phyloP scores from a whole-genome alignment of 2,888 invertebrate genomes.

The Automeris io region DNA sequence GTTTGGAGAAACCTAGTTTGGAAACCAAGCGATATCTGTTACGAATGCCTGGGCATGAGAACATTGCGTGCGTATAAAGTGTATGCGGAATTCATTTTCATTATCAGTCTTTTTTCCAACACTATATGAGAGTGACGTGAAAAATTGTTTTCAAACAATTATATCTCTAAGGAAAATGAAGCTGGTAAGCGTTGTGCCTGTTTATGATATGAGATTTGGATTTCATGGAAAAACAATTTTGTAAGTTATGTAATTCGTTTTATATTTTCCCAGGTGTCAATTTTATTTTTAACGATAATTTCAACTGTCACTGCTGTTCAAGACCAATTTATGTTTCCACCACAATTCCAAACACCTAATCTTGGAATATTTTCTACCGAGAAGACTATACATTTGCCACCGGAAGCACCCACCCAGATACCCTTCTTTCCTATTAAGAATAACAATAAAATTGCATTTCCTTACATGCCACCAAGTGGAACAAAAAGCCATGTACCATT shows the following conservation, averaged over 20 bases:
- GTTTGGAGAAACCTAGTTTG: constrained; percentile 55
- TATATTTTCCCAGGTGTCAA: constrained; percentile 52
- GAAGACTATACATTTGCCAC: constrained; percentile 55
- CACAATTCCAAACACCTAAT: constrained; percentile 45
- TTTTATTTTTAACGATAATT: constrained; percentile 38
- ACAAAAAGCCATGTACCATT: constrained; percentile 48
- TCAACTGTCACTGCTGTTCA: constrained; percentile 36
- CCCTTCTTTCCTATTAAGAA: constrained; percentile 55
- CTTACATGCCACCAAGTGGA: constrained; percentile 51
- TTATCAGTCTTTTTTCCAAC: constrained; percentile 66
- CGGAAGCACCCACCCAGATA: constrained; percentile 51
- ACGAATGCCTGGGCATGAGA: constrained; percentile 66
- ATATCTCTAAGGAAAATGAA: constrained; percentile 65
- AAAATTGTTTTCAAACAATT: constrained; percentile 31
- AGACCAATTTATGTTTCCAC: constrained; percentile 52
- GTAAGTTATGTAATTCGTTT: constrained; percentile 9
- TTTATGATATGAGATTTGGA: constrained; percentile 28
- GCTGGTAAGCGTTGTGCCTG: constrained; percentile 64
- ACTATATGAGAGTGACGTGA: constrained; percentile 61
- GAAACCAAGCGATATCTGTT: constrained; percentile 55
- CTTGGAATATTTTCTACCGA: constrained; percentile 44
- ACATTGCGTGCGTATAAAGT: constrained; percentile 72
- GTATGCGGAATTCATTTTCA: constrained; percentile 75
- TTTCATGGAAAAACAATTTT: constrained; percentile 38
- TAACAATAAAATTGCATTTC: constrained; percentile 47